A percentile compares a stretch with the other conserved stretches of the same genome.
Evolutionary conservation across 2,797 vertebrate species (phyloP).

Genomic region (Chanos chanos): DNA sequence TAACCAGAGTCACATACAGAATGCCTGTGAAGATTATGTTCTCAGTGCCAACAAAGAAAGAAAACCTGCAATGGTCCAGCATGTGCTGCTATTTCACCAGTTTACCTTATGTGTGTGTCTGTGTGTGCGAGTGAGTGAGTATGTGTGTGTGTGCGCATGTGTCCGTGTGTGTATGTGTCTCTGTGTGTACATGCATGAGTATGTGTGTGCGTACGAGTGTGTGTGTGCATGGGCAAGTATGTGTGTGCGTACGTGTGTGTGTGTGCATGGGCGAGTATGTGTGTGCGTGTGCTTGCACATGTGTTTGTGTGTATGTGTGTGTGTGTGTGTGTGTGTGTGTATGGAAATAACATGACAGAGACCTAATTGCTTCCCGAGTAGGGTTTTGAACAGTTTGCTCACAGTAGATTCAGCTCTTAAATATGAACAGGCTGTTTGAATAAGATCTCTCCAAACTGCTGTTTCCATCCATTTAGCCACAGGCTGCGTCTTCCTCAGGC

Average conservation of each 20-base stretch:
- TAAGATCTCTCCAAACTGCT: conserved; percentile 21
- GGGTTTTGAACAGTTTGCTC: conserved; percentile 11
- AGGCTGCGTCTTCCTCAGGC: too few species aligned
- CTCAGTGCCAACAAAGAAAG: background rate
- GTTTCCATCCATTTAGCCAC: too few species aligned
- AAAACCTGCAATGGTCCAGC: background rate
- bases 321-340: conserved; percentile 8
- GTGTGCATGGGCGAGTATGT: background rate
- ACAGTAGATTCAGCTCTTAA: conserved; percentile 14
- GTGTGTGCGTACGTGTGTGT: background rate
- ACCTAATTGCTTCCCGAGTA: conserved; percentile 22
- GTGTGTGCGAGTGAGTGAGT: background rate
- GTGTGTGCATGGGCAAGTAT: background rate
- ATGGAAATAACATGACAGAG: conserved; percentile 15
- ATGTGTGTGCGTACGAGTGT: background rate
- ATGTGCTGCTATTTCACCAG: background rate
- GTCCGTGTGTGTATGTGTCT: background rate
- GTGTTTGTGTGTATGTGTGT: background rate
- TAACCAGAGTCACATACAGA: conserved; percentile 20
- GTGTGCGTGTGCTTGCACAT: background rate
- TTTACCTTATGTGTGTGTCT: background rate
- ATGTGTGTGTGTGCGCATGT: background rate
- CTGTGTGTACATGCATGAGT: background rate
- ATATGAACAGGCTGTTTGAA: conserved; percentile 24
- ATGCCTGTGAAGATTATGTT: conserved; percentile 12